Percentiles rank a stretch among this genome's conserved stretches.
These are phyloP conservation scores for Eupithecia pulchellata DNA, from an alignment of 2,888 invertebrate species.

Conservation along the genomic window DNA sequence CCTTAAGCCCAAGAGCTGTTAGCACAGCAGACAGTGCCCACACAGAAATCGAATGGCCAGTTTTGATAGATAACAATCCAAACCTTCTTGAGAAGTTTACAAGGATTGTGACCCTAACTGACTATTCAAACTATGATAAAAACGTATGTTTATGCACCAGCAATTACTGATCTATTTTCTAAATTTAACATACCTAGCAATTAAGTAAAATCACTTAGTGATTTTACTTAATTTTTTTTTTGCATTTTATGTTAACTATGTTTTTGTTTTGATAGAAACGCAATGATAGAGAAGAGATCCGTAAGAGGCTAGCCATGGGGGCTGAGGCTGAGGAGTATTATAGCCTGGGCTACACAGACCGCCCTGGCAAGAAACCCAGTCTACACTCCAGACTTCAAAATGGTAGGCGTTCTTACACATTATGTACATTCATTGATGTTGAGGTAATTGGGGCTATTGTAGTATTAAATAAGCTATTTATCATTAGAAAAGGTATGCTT, in stretches of 20 bases:
- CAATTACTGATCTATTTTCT: not conserved
- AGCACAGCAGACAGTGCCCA: slow-evolving; percentile 74
- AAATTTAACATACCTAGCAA: not conserved
- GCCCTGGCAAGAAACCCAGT: slow-evolving; percentile 93
- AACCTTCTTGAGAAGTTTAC: slow-evolving; percentile 81
- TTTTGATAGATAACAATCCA: slow-evolving; percentile 77
- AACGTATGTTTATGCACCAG: slow-evolving; percentile 55
- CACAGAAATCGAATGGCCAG: slow-evolving; percentile 85
- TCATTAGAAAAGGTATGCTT: not conserved
- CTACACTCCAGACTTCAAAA: slow-evolving; percentile 94
- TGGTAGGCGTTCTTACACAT: slow-evolving; percentile 81
- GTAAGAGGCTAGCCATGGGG: slow-evolving; percentile 94
- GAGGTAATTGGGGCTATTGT: not conserved
- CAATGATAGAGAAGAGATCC: slow-evolving; percentile 96
- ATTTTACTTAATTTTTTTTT: not conserved
- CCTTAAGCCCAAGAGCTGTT: slow-evolving; percentile 84
- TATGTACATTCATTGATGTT: not conserved
- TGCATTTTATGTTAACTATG: no score
- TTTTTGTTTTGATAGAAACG: slow-evolving; percentile 87
- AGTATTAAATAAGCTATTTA: not conserved
- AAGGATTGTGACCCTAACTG: slow-evolving; percentile 69
- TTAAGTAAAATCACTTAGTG: not conserved
- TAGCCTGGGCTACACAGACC: slow-evolving; percentile 85
- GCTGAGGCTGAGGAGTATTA: slow-evolving; percentile 91
- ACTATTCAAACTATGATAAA: slow-evolving; percentile 57